Evolutionary conservation across 2,113 vertebrate species (phyloP).

Genomic region (Jaculus jaculus): DNA sequence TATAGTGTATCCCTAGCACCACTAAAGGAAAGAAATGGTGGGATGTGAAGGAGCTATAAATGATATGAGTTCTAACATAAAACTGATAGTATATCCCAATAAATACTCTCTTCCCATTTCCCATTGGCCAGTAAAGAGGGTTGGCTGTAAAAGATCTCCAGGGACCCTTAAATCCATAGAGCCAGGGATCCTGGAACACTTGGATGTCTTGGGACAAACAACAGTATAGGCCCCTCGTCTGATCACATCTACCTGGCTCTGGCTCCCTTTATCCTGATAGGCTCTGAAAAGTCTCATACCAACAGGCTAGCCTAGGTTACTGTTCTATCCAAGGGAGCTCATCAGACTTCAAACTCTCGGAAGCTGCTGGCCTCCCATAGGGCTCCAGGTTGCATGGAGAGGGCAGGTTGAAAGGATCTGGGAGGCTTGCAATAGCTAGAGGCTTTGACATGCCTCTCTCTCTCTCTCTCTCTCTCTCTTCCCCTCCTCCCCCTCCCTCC

Average conservation of each 20-base stretch:
- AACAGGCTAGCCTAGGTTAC: not conserved
- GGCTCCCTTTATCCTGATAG: not conserved
- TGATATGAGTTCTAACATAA: not conserved
- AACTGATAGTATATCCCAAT: not conserved
- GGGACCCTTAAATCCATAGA: not conserved
- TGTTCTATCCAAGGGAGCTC: no score
- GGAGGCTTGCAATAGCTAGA: not conserved
- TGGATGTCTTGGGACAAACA: not conserved
- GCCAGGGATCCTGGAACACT: not conserved
- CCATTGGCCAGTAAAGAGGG: not conserved
- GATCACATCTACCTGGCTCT: not conserved
- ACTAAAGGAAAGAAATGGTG: not conserved
- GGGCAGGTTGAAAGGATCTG: not conserved
- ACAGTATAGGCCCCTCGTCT: not conserved
- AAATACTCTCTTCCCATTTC: not conserved
- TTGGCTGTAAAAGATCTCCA: not conserved
- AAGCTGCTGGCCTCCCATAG: not conserved
- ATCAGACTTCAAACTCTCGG: not conserved
- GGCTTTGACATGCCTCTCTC: accelerated
- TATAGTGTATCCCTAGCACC: not conserved
- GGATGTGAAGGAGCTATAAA: not conserved
- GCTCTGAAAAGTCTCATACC: not conserved
- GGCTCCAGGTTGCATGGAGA: not conserved
- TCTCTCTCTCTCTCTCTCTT: not conserved
- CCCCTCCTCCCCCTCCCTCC: not conserved